Evolutionary conservation across 1,140 invertebrate species (phyloP), one percentile per base, ranked within the genome.

Genomic region (Drosophila willistoni): DNA sequence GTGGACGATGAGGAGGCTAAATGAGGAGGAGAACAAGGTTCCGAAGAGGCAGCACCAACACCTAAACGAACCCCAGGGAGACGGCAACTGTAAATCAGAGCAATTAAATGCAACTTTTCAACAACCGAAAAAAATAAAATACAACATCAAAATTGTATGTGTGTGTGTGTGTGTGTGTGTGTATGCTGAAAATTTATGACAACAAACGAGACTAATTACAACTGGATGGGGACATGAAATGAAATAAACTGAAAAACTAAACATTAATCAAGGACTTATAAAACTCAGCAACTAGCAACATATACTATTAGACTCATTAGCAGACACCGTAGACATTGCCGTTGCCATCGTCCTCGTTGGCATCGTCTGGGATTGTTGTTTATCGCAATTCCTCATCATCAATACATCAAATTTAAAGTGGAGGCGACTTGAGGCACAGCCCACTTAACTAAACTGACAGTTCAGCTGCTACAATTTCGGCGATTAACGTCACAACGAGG

Each of bases 401-500:
- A 64, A 84, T 87, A 71, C 77, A 86, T 86, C 83, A 86, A 66
- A 66, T 60, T 61, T 41, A 55, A 71, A 81, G 75, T 65, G 67
- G 54, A 59, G 22, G 72, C 44, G 33, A 67, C 17, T 75, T 80
- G 79, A 81, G 79, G 78, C 73, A 77, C 79, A 78, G 69, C 71
- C 80, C 84, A 85, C 76, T 91, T 84, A 86, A 82, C 73, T 75
- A 73, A 89, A 91, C 71, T 86, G 86, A 85, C 81, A 82, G 79
- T 73, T 81, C 89, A 91, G 89, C 89, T 91, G 89, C 90, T 82
- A 73, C 89, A 89, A 91, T 91, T 91, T 83, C 74, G 71, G 82
- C 89, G 81, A 91, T 91, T 91, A 91, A 85, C 79, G 84, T 91
- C 89, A 91, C 67, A 78, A 22, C 17, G 44, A 22, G 17, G 17